Percentiles rank a stretch among this genome's conserved stretches.
Evolutionary conservation across 2,113 vertebrate species (phyloP).

Genomic region (Quiscalus mexicanus): DNA sequence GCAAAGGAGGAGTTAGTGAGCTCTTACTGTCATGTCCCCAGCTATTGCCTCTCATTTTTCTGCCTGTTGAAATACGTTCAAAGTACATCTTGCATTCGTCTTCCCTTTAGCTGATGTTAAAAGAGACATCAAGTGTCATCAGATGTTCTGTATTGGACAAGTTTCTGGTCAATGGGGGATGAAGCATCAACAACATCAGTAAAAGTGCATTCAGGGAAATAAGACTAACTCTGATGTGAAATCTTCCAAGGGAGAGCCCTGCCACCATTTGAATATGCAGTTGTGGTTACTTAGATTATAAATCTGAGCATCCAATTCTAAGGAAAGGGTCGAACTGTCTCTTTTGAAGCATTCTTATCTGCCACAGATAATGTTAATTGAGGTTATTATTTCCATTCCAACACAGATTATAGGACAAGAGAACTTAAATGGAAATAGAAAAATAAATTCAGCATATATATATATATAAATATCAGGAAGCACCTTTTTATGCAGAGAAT

Average conservation of each 20-base stretch:
- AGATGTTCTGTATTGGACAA: not conserved
- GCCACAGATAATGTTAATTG: conserved; percentile 63
- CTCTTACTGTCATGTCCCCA: not conserved
- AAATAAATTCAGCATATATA: conserved; percentile 68
- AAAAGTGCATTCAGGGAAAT: not conserved
- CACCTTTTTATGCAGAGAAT: conserved; percentile 68
- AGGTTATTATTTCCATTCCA: conserved; percentile 73
- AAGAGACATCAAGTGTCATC: not conserved
- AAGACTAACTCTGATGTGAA: not conserved
- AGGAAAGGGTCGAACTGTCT: conserved; percentile 40
- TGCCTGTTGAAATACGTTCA: not conserved
- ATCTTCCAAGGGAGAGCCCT: not conserved
- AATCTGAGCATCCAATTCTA: conserved; percentile 55
- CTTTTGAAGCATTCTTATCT: conserved; percentile 61
- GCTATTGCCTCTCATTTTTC: not conserved
- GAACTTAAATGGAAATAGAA: conserved; percentile 72
- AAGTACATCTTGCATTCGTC: not conserved
- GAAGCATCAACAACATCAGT: not conserved
- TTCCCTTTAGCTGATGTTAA: not conserved
- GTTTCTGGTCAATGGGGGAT: not conserved
- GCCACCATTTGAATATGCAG: conserved; percentile 27
- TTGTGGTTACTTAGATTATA: not conserved
- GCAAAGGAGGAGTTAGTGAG: not conserved
- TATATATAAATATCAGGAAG: conserved; percentile 65
- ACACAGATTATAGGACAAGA: conserved; percentile 56